A percentile compares a stretch with the other conserved stretches of the same genome.
phyloP scores from a whole-genome alignment of 1,140 invertebrate genomes.

The Ganaspis sp. region DNA sequence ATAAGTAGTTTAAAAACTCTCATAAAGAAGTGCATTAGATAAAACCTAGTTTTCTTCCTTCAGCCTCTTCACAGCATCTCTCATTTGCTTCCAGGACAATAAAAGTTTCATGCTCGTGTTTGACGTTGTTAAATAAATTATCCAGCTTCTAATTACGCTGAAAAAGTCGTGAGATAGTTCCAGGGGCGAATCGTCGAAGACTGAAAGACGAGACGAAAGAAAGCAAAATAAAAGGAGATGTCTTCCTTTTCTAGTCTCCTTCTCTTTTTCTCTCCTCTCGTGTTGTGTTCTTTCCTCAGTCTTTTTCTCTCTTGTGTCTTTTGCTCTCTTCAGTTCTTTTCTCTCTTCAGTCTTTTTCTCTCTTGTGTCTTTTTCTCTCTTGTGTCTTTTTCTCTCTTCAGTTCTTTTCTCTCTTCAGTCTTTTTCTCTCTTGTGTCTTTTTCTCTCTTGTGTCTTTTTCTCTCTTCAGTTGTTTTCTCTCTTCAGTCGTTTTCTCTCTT shows the following conservation, averaged over 20 bases:
- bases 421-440: too few relatives aligned
- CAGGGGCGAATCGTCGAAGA: slow-evolving; percentile 50
- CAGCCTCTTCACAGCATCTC: slow-evolving; percentile 16
- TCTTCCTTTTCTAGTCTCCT: slow-evolving; percentile 36
- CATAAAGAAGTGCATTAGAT: not conserved
- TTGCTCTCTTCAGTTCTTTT: too few relatives aligned
- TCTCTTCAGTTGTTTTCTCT: too few relatives aligned
- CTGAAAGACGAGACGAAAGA: slow-evolving; percentile 35
- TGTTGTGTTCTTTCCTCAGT: too few relatives aligned
- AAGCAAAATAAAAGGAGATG: not conserved
- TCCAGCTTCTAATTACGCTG: slow-evolving; percentile 67
- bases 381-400: too few relatives aligned
- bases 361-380: too few relatives aligned
- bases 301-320: too few relatives aligned
- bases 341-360: too few relatives aligned
- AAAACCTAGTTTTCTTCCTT: slow-evolving; percentile 45
- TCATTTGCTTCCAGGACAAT: slow-evolving; percentile 54
- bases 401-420: too few relatives aligned
- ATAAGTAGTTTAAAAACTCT: slow-evolving; percentile 1
- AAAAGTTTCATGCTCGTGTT: slow-evolving; percentile 62
- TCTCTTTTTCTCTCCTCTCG: slow-evolving; percentile 46
- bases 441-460: too few relatives aligned
- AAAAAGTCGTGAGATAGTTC: slow-evolving; percentile 64
- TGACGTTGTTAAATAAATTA: slow-evolving; percentile 69
- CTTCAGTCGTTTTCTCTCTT: too few relatives aligned